Conservation (phyloP, 2,888 invertebrate genomes). For the Ctenicera cuprea region DNA sequence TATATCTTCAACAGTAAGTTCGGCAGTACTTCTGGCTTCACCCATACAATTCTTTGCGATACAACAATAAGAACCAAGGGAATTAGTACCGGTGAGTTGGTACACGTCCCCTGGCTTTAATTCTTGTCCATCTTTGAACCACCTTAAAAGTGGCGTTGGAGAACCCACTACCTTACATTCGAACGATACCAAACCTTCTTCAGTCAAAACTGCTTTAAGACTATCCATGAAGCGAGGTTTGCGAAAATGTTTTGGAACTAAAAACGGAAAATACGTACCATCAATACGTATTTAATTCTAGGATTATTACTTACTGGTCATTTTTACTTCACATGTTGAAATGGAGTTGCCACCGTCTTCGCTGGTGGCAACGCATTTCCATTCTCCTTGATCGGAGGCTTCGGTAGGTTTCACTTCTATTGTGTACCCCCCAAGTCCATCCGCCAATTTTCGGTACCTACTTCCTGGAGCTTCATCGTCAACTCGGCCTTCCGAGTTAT, state of each 20-base stretch:
- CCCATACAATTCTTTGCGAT: constrained; percentile 95
- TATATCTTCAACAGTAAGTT: constrained; percentile 92
- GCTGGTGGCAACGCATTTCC: constrained; percentile 92
- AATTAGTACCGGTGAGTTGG: constrained; percentile 92
- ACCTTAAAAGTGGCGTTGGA: constrained; percentile 89
- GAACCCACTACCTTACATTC: constrained; percentile 96
- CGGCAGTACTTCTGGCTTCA: constrained; percentile 89
- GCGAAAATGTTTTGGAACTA: constrained; percentile 93
- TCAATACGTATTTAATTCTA: background rate
- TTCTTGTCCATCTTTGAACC: constrained; percentile 96
- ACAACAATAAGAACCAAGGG: constrained; percentile 91
- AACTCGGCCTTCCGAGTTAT: constrained; percentile 88
- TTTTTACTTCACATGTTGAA: constrained; percentile 82
- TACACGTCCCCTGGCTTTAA: constrained; percentile 94
- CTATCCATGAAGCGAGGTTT: constrained; percentile 94
- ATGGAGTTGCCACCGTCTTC: constrained; percentile 85
- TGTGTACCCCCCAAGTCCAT: constrained; percentile 88
- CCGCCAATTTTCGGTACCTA: constrained; percentile 85
- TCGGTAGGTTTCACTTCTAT: constrained; percentile 85
- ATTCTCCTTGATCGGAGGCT: constrained; percentile 90
- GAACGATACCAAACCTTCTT: constrained; percentile 93
- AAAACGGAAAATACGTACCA: constrained; percentile 9
- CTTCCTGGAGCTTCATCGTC: constrained; percentile 75
- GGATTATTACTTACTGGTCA: constrained; percentile 80
- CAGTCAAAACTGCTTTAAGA: constrained; percentile 90